Evolutionary conservation across 2,113 vertebrate species (phyloP), one percentile per base, ranked within the genome.

Genomic region (Phoenicopterus ruber): DNA sequence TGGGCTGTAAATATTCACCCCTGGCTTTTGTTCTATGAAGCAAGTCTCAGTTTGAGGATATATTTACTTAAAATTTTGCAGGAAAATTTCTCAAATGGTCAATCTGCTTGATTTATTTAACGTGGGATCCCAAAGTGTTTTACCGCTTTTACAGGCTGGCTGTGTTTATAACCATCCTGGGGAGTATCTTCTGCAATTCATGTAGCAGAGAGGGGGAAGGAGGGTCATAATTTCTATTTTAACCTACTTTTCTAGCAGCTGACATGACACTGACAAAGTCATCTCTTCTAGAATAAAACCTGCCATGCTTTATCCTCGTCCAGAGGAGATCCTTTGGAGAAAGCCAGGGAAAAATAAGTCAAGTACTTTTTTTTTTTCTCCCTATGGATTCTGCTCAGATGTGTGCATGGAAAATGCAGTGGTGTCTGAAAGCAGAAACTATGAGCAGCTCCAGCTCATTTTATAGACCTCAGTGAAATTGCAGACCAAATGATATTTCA

Each of bases 91-190:
- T 96, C 86, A 58, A 72, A 72, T 77, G 77, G 81, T 96, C 81
- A 61, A 86, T 94, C 71, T 58, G 20, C 17, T 80, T 95, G 93
- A 97, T 96, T 96, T 93, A 94, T 96, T 88, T 42, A 42, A 85
- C 84, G 71, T 10, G 74, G 78, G 87, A 44, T 91, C 87, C 93
- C 71, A 3, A 71, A 93, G 79, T 86, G 76, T 69, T 95, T 95
- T 82, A 95, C 12, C 18, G 86, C 67, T 93, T 97, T 93, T 95
- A 72, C 46, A 69, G 91, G 62, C 74, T 90, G 74, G 31, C 89
- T 90, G 93, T 94, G 93, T 97, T 97, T 96, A 97, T 93, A 91
- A 87, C 95, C 63, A 36, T 92, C 91, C 84, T 95, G 93, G 97
- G 94, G 91, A 96, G 94, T 80, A 94, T 97, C 95, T 91, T 86